phyloP scores from a whole-genome alignment of 2,113 vertebrate species.

The Phalacrocorax carbo region DNA sequence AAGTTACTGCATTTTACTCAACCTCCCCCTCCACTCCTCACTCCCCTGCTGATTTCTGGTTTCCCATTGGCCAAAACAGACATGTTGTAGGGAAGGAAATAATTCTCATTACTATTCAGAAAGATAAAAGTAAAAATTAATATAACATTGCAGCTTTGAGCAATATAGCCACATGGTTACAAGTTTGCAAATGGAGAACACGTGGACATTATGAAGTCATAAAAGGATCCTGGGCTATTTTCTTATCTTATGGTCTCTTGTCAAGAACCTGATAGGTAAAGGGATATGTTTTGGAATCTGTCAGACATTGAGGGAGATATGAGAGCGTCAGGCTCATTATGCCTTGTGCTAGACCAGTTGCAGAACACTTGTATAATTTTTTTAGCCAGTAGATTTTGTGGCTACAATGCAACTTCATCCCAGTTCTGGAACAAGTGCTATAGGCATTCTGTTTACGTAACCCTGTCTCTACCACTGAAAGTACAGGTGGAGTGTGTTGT shows the following conservation, averaged over 20 bases:
- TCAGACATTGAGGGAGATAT: fast-evolving
- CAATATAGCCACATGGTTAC: background rate
- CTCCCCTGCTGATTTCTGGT: background rate
- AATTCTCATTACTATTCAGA: background rate
- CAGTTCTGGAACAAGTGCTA: background rate
- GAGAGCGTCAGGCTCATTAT: background rate
- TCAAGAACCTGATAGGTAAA: background rate
- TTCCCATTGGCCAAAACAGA: background rate
- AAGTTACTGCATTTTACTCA: background rate
- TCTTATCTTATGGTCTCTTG: background rate
- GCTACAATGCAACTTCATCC: background rate
- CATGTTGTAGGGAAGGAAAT: background rate
- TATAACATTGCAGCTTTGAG: background rate
- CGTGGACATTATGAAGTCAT: background rate
- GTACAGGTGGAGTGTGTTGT: background rate
- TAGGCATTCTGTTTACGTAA: background rate
- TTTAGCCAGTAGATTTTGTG: background rate
- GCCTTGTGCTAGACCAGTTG: background rate
- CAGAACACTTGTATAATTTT: fast-evolving
- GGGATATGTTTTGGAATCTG: background rate
- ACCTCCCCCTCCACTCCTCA: background rate
- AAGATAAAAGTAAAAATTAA: background rate
- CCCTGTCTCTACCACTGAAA: background rate
- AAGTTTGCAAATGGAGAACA: background rate
- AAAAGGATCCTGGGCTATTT: background rate